Evolutionary conservation across 2,113 vertebrate genomes (phyloP), one percentile per base, ranked within the genome.

Genomic region (Halichoerus grypus): DNA sequence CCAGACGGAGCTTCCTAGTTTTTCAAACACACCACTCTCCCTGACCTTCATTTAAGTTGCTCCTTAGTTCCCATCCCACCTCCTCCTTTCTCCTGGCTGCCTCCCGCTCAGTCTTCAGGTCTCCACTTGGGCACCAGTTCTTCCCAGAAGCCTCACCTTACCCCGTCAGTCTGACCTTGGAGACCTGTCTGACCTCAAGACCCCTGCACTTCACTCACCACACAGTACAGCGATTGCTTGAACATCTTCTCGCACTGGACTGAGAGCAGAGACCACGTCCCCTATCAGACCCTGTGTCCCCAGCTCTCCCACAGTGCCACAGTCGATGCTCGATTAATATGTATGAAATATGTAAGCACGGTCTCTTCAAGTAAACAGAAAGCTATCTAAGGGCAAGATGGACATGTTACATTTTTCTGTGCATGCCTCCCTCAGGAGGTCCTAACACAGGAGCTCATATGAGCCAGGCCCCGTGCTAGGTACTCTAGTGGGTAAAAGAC

Each of bases 161-260:
- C 3, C 14, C 59, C 86, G 13, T 49, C 8, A 7, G 3, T 24
- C 24, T 33, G 6, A 82, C 24, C 93, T 57, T 1, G 39, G 51
- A 12, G 39, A n/a, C 46, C 69, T 8, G 1, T 49, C 13, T 83
- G 88, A 42, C 57, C 49, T 72, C 61, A 21, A 65, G 39, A n/a
- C 12, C 14, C 79, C n/a, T 74, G 46, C 77, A 3, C 79, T 26
- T 95, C 24, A 16, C 28, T 4, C 18, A 31, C 31, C 57, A 22
- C 7, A 4, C 8, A 63, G 49, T 19, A 4, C 33, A 28, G 3
- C 22, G 8, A 1, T 1, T 22, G 59, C 31, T 53, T 28, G 10
- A 2, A 59, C 61, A 28, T 33, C 71, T 55, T 46, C 42, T 16
- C 36, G 55, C n/a, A 7, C 61, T 9, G 31, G 7, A 51, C 63